phyloP scores from a whole-genome alignment of 2,113 vertebrate species.

The Ameiurus melas region DNA sequence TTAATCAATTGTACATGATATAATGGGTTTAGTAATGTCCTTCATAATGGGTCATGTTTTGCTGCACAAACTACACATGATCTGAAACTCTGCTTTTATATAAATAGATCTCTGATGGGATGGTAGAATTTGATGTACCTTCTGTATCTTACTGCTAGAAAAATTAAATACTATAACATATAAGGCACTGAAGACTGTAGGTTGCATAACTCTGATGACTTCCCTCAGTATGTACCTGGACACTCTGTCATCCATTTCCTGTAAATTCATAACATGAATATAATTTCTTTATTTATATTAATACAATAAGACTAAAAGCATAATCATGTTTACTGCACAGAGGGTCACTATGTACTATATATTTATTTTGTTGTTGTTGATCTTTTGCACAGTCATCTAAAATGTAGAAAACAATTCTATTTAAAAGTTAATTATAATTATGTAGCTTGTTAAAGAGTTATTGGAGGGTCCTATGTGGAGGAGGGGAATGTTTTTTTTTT shows the following conservation, averaged over 20 bases:
- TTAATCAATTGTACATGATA: not conserved
- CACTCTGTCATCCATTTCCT: not conserved
- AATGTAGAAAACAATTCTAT: not conserved
- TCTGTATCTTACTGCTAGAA: no score
- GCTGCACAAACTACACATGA: not conserved
- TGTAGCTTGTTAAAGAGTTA: no score
- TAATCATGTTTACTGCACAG: not conserved
- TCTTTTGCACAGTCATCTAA: not conserved
- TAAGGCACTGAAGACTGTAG: not conserved
- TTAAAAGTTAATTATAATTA: no score
- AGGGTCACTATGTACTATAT: not conserved
- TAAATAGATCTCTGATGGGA: not conserved
- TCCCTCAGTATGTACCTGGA: not conserved
- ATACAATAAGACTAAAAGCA: not conserved
- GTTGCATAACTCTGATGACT: not conserved
- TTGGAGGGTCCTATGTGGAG: not conserved
- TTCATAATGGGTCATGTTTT: not conserved
- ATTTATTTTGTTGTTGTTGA: not conserved
- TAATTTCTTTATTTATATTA: not conserved
- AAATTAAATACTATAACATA: no score
- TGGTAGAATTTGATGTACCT: no score
- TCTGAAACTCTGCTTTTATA: not conserved
- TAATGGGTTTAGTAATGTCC: not conserved
- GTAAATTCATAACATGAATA: not conserved
- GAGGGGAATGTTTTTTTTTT: not conserved